Evolutionary conservation across 2,888 invertebrate species (phyloP), one percentile per base, ranked within the genome.

Genomic region (Poecilobothrus nobilitatus): DNA sequence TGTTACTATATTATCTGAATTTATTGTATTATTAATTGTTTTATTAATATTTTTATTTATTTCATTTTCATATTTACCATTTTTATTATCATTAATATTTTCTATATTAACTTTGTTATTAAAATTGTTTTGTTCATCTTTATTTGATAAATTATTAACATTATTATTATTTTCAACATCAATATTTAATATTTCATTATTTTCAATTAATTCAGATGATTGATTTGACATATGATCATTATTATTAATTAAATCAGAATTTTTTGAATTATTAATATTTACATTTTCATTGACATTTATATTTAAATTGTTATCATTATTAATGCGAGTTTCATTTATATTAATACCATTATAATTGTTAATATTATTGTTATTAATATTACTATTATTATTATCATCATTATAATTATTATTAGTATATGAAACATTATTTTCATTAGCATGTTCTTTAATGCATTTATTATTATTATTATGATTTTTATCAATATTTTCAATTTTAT

Each of bases 291-390:
- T 53, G 15, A 18, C 53, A 53, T 53, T 53, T 15, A 53, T 53
- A 53, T 53, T 53, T 53, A 53, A 53, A 53, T 53, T n/a, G 53
- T 53, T 53, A 53, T 53, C 18, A 53, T 53, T 53, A 53, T 53
- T 53, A 53, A 53, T 53, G 53, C 53, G 53, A 53, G 53, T 53
- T 53, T 53, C 53, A 53, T 12, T 53, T 12, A 12, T 18, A 53
- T 53, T 15, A 53, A 53, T 53, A 53, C 18, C 15, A 18, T 53
- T 53, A 53, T 53, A 15, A 53, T 53, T 53, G 12, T 41, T 9
- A 53, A 12, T 53, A 53, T 18, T 53, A 18, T 53, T n/a, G 18
- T 18, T 53, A 2, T 53, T 53, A 15, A 82, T 86, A 84, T 83
- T 86, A 53, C 53, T 68, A 44, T 44, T 53, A 53, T 53, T n/a